These are phyloP conservation scores for Lysandra coridon DNA, from an alignment of 2,888 invertebrate genomes.

Conservation along the genomic window DNA sequence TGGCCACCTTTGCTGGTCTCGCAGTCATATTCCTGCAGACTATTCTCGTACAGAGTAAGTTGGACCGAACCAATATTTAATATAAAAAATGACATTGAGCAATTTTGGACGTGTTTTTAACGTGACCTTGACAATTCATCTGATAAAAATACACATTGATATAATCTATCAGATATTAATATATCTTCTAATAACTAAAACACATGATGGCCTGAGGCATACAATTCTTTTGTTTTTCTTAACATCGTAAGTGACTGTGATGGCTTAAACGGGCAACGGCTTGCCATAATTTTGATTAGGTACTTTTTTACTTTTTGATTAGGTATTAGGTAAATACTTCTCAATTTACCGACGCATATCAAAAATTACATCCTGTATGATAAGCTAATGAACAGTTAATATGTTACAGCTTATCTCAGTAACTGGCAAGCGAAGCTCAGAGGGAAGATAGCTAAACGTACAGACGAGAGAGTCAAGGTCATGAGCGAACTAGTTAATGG, in stretches of 20 bases:
- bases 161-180: not conserved
- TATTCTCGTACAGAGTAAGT: constrained; percentile 76
- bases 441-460: constrained; percentile 83
- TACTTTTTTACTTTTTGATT: no score
- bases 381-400: not conserved
- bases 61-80: not conserved
- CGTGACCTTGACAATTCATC: not conserved
- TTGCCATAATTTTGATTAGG: not conserved
- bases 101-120: not conserved
- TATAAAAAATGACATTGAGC: not conserved
- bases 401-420: constrained; percentile 67
- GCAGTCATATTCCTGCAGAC: constrained; percentile 79
- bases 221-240: not conserved
- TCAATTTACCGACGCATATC: not conserved
- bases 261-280: not conserved
- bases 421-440: constrained; percentile 69
- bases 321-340: not conserved
- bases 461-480: constrained; percentile 87
- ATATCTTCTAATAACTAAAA: not conserved
- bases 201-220: not conserved
- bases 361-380: not conserved
- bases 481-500: constrained; percentile 90
- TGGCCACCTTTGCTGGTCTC: constrained; percentile 64
- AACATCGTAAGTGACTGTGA: not conserved
- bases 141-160: not conserved